A percentile compares a stretch with the other conserved stretches of the same genome.
Evolutionary conservation across 2,113 vertebrate species (phyloP).

Genomic region (Sturnira hondurensis): DNA sequence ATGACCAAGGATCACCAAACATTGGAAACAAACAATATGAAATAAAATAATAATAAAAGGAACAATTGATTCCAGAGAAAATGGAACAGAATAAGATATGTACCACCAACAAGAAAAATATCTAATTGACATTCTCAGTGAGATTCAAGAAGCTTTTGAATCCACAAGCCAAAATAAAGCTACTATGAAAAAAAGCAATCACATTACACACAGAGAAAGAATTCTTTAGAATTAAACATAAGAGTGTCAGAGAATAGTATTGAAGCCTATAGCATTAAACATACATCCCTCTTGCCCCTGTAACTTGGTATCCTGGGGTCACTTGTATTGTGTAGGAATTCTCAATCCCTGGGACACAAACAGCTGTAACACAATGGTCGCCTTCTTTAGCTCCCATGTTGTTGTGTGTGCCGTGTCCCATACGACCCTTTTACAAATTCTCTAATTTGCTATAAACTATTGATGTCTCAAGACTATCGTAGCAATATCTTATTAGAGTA

Average conservation of each 20-base stretch:
- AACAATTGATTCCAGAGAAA: background rate
- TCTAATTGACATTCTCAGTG: background rate
- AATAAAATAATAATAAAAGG: background rate
- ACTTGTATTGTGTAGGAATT: background rate
- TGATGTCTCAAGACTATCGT: background rate
- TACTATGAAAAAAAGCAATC: background rate
- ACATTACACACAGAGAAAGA: background rate
- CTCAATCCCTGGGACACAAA: background rate
- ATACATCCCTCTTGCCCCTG: background rate
- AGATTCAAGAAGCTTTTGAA: background rate
- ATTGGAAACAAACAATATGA: background rate
- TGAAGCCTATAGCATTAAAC: background rate
- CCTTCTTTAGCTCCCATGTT: background rate
- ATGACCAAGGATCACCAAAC: background rate
- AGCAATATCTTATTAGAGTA: background rate
- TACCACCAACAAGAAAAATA: background rate
- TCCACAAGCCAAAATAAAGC: background rate
- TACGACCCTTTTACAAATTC: background rate
- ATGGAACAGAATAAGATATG: background rate
- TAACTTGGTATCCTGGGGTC: background rate
- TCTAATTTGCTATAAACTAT: background rate
- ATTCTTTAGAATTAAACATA: background rate
- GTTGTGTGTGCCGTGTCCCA: background rate
- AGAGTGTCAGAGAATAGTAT: background rate
- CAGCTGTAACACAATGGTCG: background rate